phyloP scores from a whole-genome alignment of 2,797 vertebrate species.

The Thunnus albacares region DNA sequence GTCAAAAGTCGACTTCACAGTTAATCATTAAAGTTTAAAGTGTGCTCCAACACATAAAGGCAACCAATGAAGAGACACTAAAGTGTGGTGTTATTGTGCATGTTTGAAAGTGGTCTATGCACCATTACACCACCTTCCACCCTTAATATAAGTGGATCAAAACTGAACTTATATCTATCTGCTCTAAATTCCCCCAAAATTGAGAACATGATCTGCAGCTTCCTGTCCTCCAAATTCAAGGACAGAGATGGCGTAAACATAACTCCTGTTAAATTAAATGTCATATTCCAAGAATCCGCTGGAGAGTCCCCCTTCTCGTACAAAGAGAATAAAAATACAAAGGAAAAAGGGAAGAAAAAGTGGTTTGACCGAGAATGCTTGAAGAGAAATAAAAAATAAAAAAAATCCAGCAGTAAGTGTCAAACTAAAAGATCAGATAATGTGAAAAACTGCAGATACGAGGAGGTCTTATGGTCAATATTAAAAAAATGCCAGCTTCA shows the following conservation, averaged over 20 bases:
- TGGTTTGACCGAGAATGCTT: background rate
- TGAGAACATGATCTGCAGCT: background rate
- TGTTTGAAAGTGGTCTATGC: no score
- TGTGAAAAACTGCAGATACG: background rate
- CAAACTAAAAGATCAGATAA: conserved; percentile 4
- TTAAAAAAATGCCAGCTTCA: no score
- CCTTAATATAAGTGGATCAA: no score
- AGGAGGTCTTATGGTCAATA: background rate
- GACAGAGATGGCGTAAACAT: background rate
- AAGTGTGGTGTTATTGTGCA: no score
- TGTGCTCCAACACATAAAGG: no score
- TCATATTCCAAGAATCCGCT: background rate
- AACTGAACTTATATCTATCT: no score
- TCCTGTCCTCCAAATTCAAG: background rate
- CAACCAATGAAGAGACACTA: no score
- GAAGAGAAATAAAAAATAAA: background rate
- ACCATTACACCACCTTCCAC: no score
- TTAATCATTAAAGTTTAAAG: no score
- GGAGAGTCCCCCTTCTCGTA: background rate
- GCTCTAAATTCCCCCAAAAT: background rate
- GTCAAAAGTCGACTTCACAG: no score
- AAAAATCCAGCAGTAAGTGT: background rate
- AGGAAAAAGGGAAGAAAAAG: background rate
- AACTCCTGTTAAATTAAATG: background rate
- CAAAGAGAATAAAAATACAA: background rate